Evolutionary conservation across 2,888 invertebrate genomes (phyloP).

Genomic region (Slavum lentiscoides): DNA sequence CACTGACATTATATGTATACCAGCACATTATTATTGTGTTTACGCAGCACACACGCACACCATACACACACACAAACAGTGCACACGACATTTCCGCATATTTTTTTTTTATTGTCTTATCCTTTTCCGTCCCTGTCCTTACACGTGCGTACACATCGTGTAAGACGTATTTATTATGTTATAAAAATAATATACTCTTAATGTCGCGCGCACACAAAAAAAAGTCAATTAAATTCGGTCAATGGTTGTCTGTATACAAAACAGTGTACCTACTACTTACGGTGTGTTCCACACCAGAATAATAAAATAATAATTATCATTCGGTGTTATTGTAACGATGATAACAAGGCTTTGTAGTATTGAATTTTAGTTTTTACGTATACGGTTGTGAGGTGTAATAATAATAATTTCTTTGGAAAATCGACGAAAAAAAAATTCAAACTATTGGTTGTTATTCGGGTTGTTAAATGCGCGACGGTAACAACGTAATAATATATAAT

Average conservation of each 20-base stretch:
- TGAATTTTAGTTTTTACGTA: background rate
- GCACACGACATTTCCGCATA: too few relatives aligned
- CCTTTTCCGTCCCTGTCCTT: too few relatives aligned
- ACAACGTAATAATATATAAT: background rate
- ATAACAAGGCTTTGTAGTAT: background rate
- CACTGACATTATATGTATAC: too few relatives aligned
- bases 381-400: constrained; percentile 26
- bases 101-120: too few relatives aligned
- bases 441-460: constrained; percentile 20
- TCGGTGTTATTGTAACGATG: too few relatives aligned
- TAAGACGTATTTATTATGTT: too few relatives aligned
- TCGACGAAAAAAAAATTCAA: background rate
- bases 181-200: too few relatives aligned
- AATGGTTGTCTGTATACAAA: constrained; percentile 13
- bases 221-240: constrained; percentile 34
- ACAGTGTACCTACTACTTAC: too few relatives aligned
- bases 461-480: constrained; percentile 12
- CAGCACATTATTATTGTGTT: background rate
- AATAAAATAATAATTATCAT: background rate
- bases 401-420: background rate
- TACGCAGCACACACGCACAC: background rate
- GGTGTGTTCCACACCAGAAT: too few relatives aligned
- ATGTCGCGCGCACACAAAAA: constrained; percentile 10
- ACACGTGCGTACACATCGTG: too few relatives aligned
- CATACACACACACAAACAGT: background rate